Evolutionary conservation across 1,140 invertebrate species (phyloP).

Genomic region (Phocides pigmalion): DNA sequence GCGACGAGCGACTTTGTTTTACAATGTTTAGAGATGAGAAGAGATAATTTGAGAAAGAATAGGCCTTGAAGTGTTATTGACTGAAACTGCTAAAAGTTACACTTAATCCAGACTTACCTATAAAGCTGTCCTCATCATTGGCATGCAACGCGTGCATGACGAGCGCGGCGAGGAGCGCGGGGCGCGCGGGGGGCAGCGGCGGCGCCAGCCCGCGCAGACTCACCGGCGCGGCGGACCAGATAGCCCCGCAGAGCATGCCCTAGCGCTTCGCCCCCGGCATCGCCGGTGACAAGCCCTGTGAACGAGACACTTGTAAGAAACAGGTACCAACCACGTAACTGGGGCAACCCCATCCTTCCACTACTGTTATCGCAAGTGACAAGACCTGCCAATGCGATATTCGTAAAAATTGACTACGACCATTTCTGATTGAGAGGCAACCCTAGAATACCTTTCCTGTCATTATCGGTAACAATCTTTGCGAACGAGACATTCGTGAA

Average conservation of each 20-base stretch:
- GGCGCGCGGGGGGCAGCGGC: conserved; percentile 64
- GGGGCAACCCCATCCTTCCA: no score
- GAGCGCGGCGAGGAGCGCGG: conserved; percentile 68
- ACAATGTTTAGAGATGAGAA: no score
- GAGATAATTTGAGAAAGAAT: no score
- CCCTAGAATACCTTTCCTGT: conserved; percentile 45
- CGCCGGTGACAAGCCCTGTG: conserved; percentile 2
- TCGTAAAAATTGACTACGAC: no score
- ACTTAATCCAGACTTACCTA: no score
- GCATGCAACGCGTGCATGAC: conserved; percentile 75
- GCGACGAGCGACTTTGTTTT: no score
- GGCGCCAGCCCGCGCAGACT: conserved; percentile 73
- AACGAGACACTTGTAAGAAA: background rate
- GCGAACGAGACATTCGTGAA: background rate
- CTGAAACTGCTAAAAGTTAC: no score
- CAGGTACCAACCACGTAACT: no score
- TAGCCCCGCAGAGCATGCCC: conserved; percentile 72
- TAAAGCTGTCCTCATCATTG: conserved; percentile 68
- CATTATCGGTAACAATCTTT: conserved; percentile 31
- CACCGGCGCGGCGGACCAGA: conserved; percentile 72
- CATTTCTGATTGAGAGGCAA: no score
- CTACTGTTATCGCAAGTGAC: no score
- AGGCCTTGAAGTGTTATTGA: no score
- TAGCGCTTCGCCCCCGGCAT: conserved; percentile 46
- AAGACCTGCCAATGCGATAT: no score